Evolutionary conservation across 2,888 invertebrate genomes (phyloP), one percentile per base, ranked within the genome.

Genomic region (Hypena proboscidalis): DNA sequence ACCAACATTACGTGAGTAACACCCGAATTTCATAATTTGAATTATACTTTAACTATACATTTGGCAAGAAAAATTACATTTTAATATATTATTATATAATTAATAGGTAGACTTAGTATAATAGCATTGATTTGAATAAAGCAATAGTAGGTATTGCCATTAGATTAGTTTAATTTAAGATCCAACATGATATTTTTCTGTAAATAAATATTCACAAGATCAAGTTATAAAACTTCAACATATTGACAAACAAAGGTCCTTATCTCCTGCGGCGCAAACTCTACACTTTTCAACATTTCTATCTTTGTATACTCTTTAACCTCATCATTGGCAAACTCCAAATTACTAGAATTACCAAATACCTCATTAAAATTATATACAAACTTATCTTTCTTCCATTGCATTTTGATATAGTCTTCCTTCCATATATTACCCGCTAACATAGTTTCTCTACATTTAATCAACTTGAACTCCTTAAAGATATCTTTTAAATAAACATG

Each of bases 241-340:
- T n/a, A n/a, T n/a, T n/a, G n/a, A n/a, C 93, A 66, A 1, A 95
- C 80, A 67, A 95, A 95, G 0, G 95, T 95, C 25, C 93, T 87
- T 42, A 96, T 96, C 73, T 96, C 92, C 92, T 95, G 95, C 0
- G 96, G 95, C 0, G 79, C 79, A 8, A 96, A 70, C 1, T 82
- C 80, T 0, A 95, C 77, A 0, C 70, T 77, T 7, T 61, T 25
- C 3, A 74, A 67, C 2, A 87, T 57, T 19, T 70, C 60, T 0
- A 74, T 53, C 0, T 63, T 57, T 1, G 66, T 61, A 1, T 45
- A 13, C 0, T 35, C 6, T 22, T 51, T 54, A 7, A 56, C 53
- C 0, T 68, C 63, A 0, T 64, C 49, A 1, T n/a, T n/a, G n/a
- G 37, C 51, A 55, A 40, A 79, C 2, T 69, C 62, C 0, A 50